Evolutionary conservation across 2,113 vertebrate species (phyloP).

Genomic region (Panthera leo): DNA sequence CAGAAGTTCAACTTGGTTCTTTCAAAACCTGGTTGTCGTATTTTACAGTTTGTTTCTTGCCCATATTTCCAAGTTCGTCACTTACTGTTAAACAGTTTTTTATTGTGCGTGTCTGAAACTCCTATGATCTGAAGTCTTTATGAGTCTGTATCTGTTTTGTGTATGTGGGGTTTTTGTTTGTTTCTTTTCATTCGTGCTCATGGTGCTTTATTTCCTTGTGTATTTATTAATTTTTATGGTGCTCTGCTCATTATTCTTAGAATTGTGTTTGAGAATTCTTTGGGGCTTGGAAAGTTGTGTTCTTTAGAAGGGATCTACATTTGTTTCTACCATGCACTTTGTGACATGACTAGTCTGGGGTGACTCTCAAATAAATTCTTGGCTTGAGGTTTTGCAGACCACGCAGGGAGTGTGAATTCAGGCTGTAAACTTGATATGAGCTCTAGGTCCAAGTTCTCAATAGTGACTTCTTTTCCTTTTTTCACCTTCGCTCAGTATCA

Average conservation of each 20-base stretch:
- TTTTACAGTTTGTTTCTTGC: constrained; percentile 11
- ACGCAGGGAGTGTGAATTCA: not conserved
- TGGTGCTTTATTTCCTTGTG: not conserved
- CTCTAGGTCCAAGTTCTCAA: not conserved
- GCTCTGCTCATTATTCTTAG: not conserved
- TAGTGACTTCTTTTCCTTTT: constrained; percentile 10
- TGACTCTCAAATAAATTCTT: constrained; percentile 46
- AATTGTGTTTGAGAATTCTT: not conserved
- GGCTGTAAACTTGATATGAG: constrained; percentile 9
- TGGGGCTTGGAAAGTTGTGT: not conserved
- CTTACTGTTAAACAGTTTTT: not conserved
- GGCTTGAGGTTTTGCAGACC: not conserved
- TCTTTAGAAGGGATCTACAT: not conserved
- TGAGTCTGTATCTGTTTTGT: not conserved
- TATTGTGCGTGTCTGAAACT: not conserved
- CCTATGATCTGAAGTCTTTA: not conserved
- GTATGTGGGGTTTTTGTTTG: not conserved
- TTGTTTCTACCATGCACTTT: not conserved
- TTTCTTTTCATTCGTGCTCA: not conserved
- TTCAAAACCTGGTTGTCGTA: not conserved
- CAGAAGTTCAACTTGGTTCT: constrained; percentile 8
- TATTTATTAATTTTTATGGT: constrained; percentile 20
- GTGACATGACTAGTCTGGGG: not conserved
- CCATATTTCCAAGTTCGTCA: not conserved
- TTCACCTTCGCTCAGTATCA: not conserved